Base-by-base conservation (phyloP, 2,797 vertebrate species). In the Anabas testudineus region DNA sequence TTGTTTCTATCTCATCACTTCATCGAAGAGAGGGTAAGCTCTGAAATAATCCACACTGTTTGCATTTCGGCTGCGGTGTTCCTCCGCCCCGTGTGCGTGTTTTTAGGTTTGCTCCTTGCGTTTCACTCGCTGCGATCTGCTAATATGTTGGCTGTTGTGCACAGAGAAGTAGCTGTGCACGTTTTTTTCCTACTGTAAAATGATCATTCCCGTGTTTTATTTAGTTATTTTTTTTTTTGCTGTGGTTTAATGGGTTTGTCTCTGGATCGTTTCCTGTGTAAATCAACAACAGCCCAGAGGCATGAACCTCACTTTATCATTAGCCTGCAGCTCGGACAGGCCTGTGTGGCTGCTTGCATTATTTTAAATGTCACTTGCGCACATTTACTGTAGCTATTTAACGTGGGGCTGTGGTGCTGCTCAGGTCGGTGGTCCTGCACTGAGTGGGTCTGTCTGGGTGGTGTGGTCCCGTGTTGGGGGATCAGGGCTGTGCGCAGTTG, bases 21-120 rank as follows among this genome's bases (percentile, higher is more conserved):
- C 67, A 56, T 58, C 67, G 59, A 62, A 78, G 71, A 87, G 81
- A 88, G 87, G 91, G 91, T 93, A 87, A 91, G 91, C 4, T 14
- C 4, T 0, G 1, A 15, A 43, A 22, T 28, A 34, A 19, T 13
- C 2, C 4, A 3, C 12, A 12, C 14, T 0, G 7, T 48, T 42
- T 47, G 43, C 32, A 2, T 46, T 46, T 67, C 3, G 16, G 34
- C 48, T 5, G 43, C 21, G 1, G n/a, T 28, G 19, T 61, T 9
- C 56, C 13, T 21, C 16, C 37, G n/a, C 2, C 16, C 18, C 19
- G 4, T 74, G 52, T 72, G 67, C 73, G 46, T 16, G 49, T 43
- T 64, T 30, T 60, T 26, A 7, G 53, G 64, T 18, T 34, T 55
- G 67, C 16, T 70, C 28, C 51, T 26, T 61, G 72, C 48, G 54